phyloP scores from a whole-genome alignment of 2,888 invertebrate genomes.

The Macaria liturata region DNA sequence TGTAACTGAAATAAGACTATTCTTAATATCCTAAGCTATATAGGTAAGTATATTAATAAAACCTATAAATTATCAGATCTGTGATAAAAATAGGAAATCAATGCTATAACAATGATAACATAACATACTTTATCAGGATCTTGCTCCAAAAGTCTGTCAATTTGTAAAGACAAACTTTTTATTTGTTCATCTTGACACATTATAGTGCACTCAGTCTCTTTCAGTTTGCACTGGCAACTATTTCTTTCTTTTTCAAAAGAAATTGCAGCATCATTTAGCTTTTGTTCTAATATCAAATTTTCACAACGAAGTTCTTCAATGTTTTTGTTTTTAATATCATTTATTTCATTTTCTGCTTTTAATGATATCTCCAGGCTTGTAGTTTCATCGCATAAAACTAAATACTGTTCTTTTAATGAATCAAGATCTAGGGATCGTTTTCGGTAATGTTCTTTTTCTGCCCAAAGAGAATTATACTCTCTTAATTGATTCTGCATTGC shows the following conservation, averaged over 20 bases:
- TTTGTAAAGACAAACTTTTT: conserved; percentile 76
- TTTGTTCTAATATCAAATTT: conserved; percentile 61
- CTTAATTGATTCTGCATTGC: conserved; percentile 54
- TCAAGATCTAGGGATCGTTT: conserved; percentile 69
- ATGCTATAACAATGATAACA: too few species aligned
- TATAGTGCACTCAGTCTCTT: conserved; percentile 79
- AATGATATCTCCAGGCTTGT: conserved; percentile 63
- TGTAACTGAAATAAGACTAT: conserved; percentile 17
- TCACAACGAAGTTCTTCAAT: conserved; percentile 61
- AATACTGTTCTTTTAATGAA: conserved; percentile 64
- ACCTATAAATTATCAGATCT: too few species aligned
- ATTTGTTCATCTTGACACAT: conserved; percentile 84
- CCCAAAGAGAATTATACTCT: conserved; percentile 68
- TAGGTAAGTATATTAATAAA: too few species aligned
- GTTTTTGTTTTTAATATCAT: conserved; percentile 56
- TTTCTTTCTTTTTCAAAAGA: conserved; percentile 76
- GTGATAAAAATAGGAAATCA: too few species aligned
- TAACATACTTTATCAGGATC: conserved; percentile 48
- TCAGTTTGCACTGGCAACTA: conserved; percentile 70
- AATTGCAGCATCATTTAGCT: conserved; percentile 57
- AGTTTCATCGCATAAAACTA: conserved; percentile 68
- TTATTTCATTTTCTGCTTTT: conserved; percentile 71
- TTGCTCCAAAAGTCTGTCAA: conserved; percentile 73
- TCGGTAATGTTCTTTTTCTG: conserved; percentile 70
- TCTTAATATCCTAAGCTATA: too few species aligned